Evolutionary conservation across 2,888 invertebrate genomes (phyloP).

Genomic region (Noctua janthe): DNA sequence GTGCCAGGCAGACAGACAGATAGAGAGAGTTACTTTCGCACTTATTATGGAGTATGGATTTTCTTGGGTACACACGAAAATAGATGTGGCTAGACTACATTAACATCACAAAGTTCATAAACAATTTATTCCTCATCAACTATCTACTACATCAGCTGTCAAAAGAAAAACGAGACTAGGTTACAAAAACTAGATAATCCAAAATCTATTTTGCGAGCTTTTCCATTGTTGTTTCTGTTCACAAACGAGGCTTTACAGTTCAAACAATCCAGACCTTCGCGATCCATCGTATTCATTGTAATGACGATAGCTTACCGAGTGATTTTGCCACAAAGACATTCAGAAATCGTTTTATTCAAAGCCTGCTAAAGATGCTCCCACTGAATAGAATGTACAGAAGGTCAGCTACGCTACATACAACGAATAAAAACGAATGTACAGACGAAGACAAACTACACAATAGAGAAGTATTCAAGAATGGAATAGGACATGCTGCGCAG

Average conservation of each 20-base stretch:
- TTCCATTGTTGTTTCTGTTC: constrained; percentile 27
- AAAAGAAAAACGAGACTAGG: background rate
- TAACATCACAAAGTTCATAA: constrained; percentile 18
- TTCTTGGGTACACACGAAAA: background rate
- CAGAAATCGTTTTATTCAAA: constrained; percentile 34
- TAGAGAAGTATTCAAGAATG: background rate
- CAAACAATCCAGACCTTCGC: constrained; percentile 27
- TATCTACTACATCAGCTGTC: background rate
- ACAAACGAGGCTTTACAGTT: constrained; percentile 2
- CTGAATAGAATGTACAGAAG: constrained; percentile 9
- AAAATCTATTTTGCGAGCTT: constrained; percentile 16
- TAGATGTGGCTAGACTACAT: background rate
- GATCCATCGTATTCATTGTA: constrained; percentile 28
- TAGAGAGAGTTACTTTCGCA: background rate
- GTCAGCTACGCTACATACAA: background rate
- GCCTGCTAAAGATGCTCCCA: background rate
- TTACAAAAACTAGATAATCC: constrained; percentile 20
- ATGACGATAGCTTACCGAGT: constrained; percentile 34
- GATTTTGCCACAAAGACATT: constrained; percentile 48
- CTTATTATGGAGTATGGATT: background rate
- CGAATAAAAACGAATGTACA: background rate
- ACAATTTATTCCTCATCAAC: constrained; percentile 11
- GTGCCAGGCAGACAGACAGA: background rate
- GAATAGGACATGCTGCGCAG: background rate
- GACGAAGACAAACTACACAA: background rate